These are phyloP conservation scores for Stegastes partitus DNA, from an alignment of 2,113 vertebrate genomes.

Conservation along the genomic window DNA sequence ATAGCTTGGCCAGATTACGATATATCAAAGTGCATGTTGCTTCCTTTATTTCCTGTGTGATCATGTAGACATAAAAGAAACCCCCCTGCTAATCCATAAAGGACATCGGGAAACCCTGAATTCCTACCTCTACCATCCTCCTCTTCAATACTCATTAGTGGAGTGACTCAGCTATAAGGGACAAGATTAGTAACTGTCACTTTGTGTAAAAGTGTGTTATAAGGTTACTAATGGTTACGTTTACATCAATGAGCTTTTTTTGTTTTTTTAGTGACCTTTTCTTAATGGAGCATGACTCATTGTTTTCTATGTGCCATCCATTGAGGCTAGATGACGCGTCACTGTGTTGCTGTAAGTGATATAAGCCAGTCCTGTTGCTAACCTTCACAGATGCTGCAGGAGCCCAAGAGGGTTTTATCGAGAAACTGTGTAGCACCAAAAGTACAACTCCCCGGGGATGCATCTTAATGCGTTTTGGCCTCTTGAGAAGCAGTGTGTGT, in stretches of 20 bases:
- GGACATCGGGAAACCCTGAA: conserved; percentile 10
- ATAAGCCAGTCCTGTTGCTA: conserved; percentile 39
- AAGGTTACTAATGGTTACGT: conserved; percentile 6
- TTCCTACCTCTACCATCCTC: conserved; percentile 10
- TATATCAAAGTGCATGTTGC: conserved; percentile 20
- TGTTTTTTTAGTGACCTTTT: conserved; percentile 5
- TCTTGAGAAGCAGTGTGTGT: conserved; percentile 38
- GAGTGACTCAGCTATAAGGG: conserved; percentile 39
- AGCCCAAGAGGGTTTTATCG: conserved; percentile 39
- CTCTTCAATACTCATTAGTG: conserved; percentile 10
- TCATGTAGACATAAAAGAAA: conserved; percentile 24
- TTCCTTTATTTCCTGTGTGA: conserved; percentile 39
- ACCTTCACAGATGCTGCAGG: conserved; percentile 44
- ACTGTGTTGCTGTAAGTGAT: conserved; percentile 37
- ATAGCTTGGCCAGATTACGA: no score
- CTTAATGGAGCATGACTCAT: conserved; percentile 58
- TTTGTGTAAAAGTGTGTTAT: neutral
- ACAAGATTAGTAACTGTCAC: neutral
- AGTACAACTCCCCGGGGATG: conserved; percentile 31
- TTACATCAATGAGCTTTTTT: conserved; percentile 2
- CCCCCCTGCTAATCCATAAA: conserved; percentile 21
- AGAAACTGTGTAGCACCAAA: conserved; percentile 19
- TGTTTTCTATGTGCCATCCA: conserved; percentile 39
- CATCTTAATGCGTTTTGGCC: conserved; percentile 42
- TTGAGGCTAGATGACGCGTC: conserved; percentile 21